Evolutionary conservation across 2,888 invertebrate species (phyloP), one percentile per base, ranked within the genome.

Genomic region (Lathronympha strigana): DNA sequence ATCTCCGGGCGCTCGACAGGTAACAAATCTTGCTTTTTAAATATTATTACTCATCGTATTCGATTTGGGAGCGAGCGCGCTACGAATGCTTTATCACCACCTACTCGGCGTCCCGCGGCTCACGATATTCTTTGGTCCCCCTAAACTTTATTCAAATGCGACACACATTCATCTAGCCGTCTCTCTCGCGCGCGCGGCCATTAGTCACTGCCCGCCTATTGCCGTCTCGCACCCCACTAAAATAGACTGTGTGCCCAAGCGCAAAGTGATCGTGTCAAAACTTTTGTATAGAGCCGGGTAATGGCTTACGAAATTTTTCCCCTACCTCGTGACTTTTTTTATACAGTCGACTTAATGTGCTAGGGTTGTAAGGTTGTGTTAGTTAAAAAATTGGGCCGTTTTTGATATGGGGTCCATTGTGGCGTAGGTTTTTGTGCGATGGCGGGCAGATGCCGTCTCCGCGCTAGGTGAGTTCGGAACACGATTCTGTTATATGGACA

Each of bases 1-100:
- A 90, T 90, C 90, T 90, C 79, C 77, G 77, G 80, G 77, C 86
- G 88, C 87, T 82, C 84, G 90, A 90, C 92, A 92, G 92, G 92
- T 90, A 91, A 90, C 89, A 92, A 91, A 90, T 91, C 92, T 90
- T 87, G 84, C 86, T 89, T 91, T 90, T 90, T 89, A 89, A 90
- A 91, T 90, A 92, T 87, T 90, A 90, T 90, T 91, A 92, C 90
- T 92, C 92, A 92, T 90, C 92, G 92, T 80, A 87, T 89, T 89
- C 88, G 90, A 90, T 90, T 90, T 90, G 88, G 89, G 88, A 90
- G 83, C 87, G 85, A 82, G 84, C 86, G 71, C 83, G 83, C 89
- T 88, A 87, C 90, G 88, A 88, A 92, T 91, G 90, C 90, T 92
- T 91, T 91, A 92, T 90, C 90, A 90, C 92, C 92, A 92, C 92